Percentiles rank a stretch among this genome's conserved stretches.
Evolutionary conservation across 2,113 vertebrate genomes (phyloP).

Genomic region (Cheilinus undulatus): DNA sequence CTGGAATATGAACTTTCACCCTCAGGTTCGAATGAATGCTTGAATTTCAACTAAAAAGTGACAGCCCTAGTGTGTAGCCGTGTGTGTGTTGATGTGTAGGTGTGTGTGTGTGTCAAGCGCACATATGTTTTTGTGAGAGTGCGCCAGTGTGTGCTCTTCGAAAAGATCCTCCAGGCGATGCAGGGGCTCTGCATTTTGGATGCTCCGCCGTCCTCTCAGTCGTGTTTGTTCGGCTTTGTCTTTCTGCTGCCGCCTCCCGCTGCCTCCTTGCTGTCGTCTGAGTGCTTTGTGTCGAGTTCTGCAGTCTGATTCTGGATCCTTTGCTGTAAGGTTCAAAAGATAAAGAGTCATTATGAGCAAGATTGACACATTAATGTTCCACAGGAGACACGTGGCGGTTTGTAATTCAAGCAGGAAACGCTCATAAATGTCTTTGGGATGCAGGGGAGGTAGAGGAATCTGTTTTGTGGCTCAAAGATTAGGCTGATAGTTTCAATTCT

Average conservation of each 20-base stretch:
- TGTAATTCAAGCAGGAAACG: conserved; percentile 20
- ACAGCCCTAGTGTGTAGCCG: too few relatives aligned
- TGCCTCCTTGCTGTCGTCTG: conserved; percentile 70
- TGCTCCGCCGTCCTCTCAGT: conserved; percentile 74
- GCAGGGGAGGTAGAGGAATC: not conserved
- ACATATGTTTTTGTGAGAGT: conserved; percentile 61
- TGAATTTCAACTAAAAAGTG: too few relatives aligned
- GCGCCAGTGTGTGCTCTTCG: conserved; percentile 79
- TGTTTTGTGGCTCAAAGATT: not conserved
- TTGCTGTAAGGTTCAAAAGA: conserved; percentile 70
- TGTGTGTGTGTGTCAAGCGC: conserved; percentile 40
- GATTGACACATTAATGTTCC: conserved; percentile 33
- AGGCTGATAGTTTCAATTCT: not conserved
- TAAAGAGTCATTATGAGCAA: conserved; percentile 58
- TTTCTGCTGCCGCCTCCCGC: conserved; percentile 71
- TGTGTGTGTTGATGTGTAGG: too few relatives aligned
- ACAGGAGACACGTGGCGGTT: conserved; percentile 23
- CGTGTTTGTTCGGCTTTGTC: conserved; percentile 76
- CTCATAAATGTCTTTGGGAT: conserved; percentile 10
- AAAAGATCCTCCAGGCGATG: conserved; percentile 76
- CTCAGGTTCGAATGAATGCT: too few relatives aligned
- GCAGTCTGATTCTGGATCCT: conserved; percentile 70
- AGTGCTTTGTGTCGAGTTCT: conserved; percentile 65
- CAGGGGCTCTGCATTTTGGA: conserved; percentile 66
- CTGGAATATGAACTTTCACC: too few relatives aligned